phyloP scores from a whole-genome alignment of 2,113 vertebrate species.

The Anolis carolinensis region DNA sequence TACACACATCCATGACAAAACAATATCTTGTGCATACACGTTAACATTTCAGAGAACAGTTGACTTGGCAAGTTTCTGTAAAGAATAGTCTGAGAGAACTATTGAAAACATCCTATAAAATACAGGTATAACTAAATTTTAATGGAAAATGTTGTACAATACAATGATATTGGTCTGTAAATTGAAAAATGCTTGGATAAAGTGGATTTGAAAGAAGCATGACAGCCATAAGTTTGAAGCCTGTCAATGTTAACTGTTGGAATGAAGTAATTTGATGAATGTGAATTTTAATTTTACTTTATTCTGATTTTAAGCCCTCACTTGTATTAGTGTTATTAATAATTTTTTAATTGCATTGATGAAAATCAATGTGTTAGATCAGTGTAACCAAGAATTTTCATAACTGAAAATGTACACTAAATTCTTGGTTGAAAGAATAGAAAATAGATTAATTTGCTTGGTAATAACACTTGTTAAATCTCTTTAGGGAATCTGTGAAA shows the following conservation, averaged over 20 bases:
- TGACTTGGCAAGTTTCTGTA: not conserved
- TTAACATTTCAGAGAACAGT: too few species aligned
- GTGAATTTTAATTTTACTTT: constrained; percentile 15
- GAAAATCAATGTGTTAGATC: constrained; percentile 10
- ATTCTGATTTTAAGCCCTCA: constrained; percentile 3
- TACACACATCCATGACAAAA: too few species aligned
- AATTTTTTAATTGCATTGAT: constrained; percentile 13
- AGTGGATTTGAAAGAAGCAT: constrained; percentile 3
- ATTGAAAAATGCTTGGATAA: not conserved
- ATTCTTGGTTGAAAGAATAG: not conserved
- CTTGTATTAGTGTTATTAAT: not conserved
- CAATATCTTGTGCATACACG: too few species aligned
- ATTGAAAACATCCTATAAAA: not conserved
- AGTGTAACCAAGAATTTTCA: constrained; percentile 18
- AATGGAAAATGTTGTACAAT: not conserved
- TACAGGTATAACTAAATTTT: not conserved
- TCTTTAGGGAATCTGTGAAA: not conserved
- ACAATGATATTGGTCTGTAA: constrained; percentile 8
- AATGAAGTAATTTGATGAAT: constrained; percentile 10
- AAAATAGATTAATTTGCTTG: not conserved
- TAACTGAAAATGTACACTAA: not conserved
- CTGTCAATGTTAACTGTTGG: constrained; percentile 13
- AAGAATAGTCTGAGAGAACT: not conserved
- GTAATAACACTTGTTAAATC: not conserved
- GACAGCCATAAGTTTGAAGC: constrained; percentile 29